Conservation (phyloP, 2,888 invertebrate species). For the Campoplex capitator region DNA sequence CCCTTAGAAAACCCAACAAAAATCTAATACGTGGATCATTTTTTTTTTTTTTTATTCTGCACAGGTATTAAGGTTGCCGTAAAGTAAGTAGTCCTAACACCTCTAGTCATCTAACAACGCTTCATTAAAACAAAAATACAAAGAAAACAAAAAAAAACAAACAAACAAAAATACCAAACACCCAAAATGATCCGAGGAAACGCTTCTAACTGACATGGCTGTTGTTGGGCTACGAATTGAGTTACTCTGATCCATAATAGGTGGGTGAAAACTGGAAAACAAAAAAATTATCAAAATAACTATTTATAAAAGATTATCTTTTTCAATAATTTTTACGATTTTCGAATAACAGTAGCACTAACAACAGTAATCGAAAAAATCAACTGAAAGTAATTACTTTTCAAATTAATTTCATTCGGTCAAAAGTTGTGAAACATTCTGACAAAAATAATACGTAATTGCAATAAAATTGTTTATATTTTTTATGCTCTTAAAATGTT, state of each 20-base stretch:
- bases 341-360: background rate
- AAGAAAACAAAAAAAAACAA: constrained; percentile 44
- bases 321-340: background rate
- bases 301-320: background rate
- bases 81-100: constrained; percentile 80
- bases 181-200: constrained; percentile 57
- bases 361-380: background rate
- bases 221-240: constrained; percentile 71
- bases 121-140: constrained; percentile 76
- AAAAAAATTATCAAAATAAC: background rate
- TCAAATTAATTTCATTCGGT: background rate
- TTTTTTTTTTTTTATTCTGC: constrained; percentile 72
- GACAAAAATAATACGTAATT: background rate
- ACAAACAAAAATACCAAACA: constrained; percentile 32
- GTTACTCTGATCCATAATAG: constrained; percentile 67
- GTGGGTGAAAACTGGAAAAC: constrained; percentile 56
- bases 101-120: constrained; percentile 82
- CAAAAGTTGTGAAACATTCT: background rate
- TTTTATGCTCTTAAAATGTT: no score
- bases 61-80: constrained; percentile 79
- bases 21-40: constrained; percentile 74
- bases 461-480: no score
- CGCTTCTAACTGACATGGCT: constrained; percentile 76
- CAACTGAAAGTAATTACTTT: background rate
- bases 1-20: background rate